phyloP scores from a whole-genome alignment of 2,888 invertebrate species.

The Noctua janthina region DNA sequence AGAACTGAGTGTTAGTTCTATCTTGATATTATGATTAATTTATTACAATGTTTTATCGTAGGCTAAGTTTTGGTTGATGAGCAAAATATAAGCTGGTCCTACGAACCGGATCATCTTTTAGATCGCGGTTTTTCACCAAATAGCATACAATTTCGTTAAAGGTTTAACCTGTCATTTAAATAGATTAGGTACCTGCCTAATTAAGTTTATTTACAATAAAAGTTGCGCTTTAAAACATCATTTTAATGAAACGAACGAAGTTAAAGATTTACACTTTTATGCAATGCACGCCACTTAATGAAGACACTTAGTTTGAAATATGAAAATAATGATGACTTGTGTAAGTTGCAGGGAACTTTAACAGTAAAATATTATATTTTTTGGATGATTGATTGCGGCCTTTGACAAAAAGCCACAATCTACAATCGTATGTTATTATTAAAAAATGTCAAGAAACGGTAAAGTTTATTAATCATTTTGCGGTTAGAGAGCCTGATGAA shows the following conservation, averaged over 20 bases:
- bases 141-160: neutral
- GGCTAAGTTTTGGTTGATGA: no score
- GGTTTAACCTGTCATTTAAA: neutral
- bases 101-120: conserved; percentile 12
- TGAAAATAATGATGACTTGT: conserved; percentile 34
- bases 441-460: neutral
- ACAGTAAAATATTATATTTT: conserved; percentile 7
- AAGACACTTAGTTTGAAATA: conserved; percentile 14
- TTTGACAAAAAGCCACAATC: neutral
- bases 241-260: neutral
- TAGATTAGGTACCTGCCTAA: neutral
- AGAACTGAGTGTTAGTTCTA: neutral
- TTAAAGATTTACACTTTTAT: conserved; percentile 1
- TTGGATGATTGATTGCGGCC: conserved; percentile 15
- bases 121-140: neutral
- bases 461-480: neutral
- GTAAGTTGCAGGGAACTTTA: conserved; percentile 6
- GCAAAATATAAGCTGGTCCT: neutral
- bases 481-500: neutral
- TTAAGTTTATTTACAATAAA: neutral
- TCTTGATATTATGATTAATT: neutral
- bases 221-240: neutral
- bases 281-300: conserved; percentile 22
- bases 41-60: neutral
- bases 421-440: neutral